Percentiles rank a stretch among this genome's conserved stretches.
phyloP scores from a whole-genome alignment of 2,888 invertebrate genomes.

The Amphipoea lucens region DNA sequence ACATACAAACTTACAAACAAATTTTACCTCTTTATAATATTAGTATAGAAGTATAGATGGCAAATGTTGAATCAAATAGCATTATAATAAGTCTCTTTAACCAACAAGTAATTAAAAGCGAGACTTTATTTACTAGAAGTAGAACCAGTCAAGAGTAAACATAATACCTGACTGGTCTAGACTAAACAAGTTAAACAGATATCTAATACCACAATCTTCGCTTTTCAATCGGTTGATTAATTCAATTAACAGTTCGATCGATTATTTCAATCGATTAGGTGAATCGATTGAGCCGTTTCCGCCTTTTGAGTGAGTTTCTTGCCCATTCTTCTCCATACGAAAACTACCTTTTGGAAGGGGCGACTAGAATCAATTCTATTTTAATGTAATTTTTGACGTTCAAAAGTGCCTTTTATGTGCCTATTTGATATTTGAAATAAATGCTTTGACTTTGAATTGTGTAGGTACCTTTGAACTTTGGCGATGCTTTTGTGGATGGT shows the following conservation, averaged over 20 bases:
- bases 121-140: conserved; percentile 41
- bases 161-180: conserved; percentile 38
- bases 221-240: conserved; percentile 60
- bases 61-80: conserved; percentile 6
- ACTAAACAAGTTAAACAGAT: conserved; percentile 42
- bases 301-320: conserved; percentile 14
- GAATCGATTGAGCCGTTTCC: conserved; percentile 39
- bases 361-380: too few relatives aligned
- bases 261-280: conserved; percentile 40
- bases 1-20: too few relatives aligned
- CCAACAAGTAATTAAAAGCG: conserved; percentile 45
- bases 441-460: conserved; percentile 1
- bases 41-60: too few relatives aligned
- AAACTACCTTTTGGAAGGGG: too few relatives aligned
- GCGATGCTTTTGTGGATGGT: background rate
- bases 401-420: too few relatives aligned
- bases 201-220: conserved; percentile 51
- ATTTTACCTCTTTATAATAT: too few relatives aligned
- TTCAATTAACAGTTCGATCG: conserved; percentile 61
- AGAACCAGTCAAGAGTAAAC: conserved; percentile 46
- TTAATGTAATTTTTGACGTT: too few relatives aligned
- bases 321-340: too few relatives aligned
- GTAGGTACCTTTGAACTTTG: conserved; percentile 30
- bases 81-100: background rate
- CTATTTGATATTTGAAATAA: too few relatives aligned